Evolutionary conservation across 1,140 invertebrate genomes (phyloP).

Genomic region (Ptiloglossa arizonensis): DNA sequence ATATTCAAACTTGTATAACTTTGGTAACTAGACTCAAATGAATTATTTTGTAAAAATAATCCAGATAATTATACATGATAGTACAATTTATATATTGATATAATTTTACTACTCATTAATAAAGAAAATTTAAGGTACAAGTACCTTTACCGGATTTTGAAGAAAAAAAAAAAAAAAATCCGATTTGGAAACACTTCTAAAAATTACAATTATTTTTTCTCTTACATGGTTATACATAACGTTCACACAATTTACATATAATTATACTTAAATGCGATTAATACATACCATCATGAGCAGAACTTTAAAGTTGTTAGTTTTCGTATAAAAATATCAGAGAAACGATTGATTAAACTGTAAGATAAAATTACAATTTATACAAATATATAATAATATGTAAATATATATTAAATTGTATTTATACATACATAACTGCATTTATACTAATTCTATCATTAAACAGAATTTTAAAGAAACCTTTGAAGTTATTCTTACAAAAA

Average conservation of each 20-base stretch:
- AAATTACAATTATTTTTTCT: not conserved
- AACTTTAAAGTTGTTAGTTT: slow-evolving; percentile 28
- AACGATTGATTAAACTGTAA: slow-evolving; percentile 22
- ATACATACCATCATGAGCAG: slow-evolving; percentile 24
- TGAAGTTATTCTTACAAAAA: slow-evolving; percentile 6
- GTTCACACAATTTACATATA: slow-evolving; percentile 29
- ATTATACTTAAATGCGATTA: slow-evolving; percentile 25
- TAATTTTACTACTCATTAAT: not conserved
- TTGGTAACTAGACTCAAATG: not conserved
- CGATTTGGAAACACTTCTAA: not conserved
- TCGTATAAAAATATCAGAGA: slow-evolving; percentile 43
- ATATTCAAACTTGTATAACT: not conserved
- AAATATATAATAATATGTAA: slow-evolving; percentile 47
- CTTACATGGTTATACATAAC: slow-evolving; percentile 20
- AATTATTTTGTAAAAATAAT: not conserved
- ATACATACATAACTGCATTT: slow-evolving; percentile 47
- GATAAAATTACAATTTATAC: slow-evolving; percentile 51
- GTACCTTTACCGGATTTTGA: not conserved
- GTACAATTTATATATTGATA: slow-evolving; percentile 4
- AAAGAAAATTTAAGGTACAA: slow-evolving; percentile 9
- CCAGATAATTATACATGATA: not conserved
- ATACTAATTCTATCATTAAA: slow-evolving; percentile 21
- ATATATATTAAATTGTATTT: slow-evolving; percentile 52
- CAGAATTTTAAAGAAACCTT: slow-evolving; percentile 15
- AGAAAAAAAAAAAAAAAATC: not conserved